phyloP scores from a whole-genome alignment of 1,140 invertebrate species.

The Solenopsis invicta region DNA sequence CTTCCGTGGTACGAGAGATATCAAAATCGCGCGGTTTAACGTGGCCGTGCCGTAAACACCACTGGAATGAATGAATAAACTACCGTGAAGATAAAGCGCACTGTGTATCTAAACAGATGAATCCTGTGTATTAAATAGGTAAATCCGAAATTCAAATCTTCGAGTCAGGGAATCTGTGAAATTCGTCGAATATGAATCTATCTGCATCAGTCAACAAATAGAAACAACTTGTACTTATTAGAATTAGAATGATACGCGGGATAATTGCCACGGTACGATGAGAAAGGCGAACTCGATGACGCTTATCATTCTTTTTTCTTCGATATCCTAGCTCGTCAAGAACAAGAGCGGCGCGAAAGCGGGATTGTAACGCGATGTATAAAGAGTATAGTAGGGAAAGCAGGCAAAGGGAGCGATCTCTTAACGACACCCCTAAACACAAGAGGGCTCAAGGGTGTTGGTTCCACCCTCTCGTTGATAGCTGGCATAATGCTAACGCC shows the following conservation, averaged over 20 bases:
- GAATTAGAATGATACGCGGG: no score
- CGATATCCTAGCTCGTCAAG: background rate
- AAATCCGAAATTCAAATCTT: constrained; percentile 2
- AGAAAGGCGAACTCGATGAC: background rate
- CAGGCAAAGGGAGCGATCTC: constrained; percentile 67
- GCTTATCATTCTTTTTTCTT: constrained; percentile 24
- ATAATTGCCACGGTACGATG: background rate
- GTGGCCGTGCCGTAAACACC: constrained; percentile 15
- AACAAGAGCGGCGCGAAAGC: background rate
- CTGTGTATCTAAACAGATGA: background rate
- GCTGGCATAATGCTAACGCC: constrained; percentile 79
- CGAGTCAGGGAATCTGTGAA: background rate
- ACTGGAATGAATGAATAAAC: constrained; percentile 11
- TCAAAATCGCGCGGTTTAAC: constrained; percentile 47
- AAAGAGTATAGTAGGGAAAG: constrained; percentile 26
- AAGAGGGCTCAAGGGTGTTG: constrained; percentile 61
- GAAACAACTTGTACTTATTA: background rate
- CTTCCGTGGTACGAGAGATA: constrained; percentile 36
- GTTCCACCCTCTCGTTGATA: constrained; percentile 76
- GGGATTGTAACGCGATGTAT: constrained; percentile 15
- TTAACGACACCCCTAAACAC: constrained; percentile 76
- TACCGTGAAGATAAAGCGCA: background rate
- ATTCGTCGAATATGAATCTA: background rate
- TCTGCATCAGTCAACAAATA: background rate
- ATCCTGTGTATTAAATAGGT: background rate